phyloP scores from a whole-genome alignment of 2,888 invertebrate species.

The Nomada fabriciana region DNA sequence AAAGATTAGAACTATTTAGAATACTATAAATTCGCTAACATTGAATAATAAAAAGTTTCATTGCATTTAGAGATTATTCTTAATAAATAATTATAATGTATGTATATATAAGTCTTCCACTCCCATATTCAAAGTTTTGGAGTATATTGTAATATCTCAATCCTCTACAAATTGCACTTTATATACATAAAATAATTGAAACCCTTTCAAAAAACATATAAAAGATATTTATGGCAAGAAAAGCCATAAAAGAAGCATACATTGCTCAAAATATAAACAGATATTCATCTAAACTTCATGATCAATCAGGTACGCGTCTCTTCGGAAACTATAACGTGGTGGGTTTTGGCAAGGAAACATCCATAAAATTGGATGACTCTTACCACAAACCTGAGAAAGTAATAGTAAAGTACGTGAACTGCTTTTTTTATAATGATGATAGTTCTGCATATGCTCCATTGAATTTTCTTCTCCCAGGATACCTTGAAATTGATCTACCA shows the following conservation, averaged over 20 bases:
- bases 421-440: conserved; percentile 86
- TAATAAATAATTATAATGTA: conserved; percentile 10
- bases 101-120: conserved; percentile 1
- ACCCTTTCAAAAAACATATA: conserved; percentile 19
- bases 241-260: conserved; percentile 26
- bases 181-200: conserved; percentile 27
- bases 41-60: conserved; percentile 12
- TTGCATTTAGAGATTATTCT: background rate
- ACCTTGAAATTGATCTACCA: conserved; percentile 94
- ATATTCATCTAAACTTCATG: conserved; percentile 77
- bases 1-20: background rate
- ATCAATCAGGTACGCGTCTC: conserved; percentile 81
- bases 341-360: conserved; percentile 88
- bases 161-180: conserved; percentile 24
- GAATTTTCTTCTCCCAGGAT: conserved; percentile 94
- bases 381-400: conserved; percentile 91
- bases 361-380: conserved; percentile 90
- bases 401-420: conserved; percentile 88
- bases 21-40: conserved; percentile 4
- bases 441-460: conserved; percentile 91
- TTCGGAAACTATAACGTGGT: conserved; percentile 80
- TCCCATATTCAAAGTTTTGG: conserved; percentile 4
- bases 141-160: conserved; percentile 24
- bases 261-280: conserved; percentile 2
- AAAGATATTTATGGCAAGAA: conserved; percentile 24